Conservation (phyloP, 2,113 vertebrate genomes). For the Catharus fuscescens region DNA sequence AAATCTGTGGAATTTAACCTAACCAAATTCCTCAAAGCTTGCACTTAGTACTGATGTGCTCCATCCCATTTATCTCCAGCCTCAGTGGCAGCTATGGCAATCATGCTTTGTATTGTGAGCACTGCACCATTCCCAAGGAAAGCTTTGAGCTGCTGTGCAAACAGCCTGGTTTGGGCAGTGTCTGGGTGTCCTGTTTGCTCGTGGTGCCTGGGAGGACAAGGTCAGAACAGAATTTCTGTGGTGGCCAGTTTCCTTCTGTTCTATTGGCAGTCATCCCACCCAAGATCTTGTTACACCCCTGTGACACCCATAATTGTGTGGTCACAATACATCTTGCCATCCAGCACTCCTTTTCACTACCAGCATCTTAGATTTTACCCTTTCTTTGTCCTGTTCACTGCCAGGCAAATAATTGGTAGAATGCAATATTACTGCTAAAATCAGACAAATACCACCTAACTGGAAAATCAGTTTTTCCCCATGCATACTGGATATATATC, state of each 20-base stretch:
- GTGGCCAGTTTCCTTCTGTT: background rate
- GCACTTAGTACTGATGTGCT: constrained; percentile 12
- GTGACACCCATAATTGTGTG: background rate
- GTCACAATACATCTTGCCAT: background rate
- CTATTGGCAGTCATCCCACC: background rate
- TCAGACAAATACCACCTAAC: background rate
- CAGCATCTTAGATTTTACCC: background rate
- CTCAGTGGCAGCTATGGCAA: background rate
- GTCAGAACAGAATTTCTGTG: constrained; percentile 22
- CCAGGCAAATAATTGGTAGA: background rate
- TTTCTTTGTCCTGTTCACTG: background rate
- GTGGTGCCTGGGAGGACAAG: background rate
- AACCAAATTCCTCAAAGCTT: constrained; percentile 66
- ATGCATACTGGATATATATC: background rate
- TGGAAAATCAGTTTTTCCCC: background rate
- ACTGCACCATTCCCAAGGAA: background rate
- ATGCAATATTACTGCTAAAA: background rate
- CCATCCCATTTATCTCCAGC: background rate
- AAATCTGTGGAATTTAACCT: constrained; percentile 71
- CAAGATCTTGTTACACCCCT: background rate
- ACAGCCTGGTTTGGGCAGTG: background rate
- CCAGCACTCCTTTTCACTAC: background rate
- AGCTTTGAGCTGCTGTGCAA: background rate
- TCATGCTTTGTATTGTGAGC: background rate
- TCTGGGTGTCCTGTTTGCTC: background rate